phyloP scores from a whole-genome alignment of 2,113 vertebrate species.

The Rhinogobius similis region DNA sequence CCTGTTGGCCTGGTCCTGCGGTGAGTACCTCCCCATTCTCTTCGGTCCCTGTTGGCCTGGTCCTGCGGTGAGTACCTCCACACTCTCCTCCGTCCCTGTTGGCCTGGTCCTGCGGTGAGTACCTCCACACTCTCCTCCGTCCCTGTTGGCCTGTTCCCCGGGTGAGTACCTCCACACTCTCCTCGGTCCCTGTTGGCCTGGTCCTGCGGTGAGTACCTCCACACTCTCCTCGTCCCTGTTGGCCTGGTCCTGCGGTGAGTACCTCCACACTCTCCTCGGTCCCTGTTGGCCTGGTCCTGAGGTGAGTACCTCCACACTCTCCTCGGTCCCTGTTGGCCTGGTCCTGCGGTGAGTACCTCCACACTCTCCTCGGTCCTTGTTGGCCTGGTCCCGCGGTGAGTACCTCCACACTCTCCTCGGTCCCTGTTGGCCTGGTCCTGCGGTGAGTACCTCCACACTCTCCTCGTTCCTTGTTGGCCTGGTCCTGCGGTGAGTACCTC shows the following conservation, averaged over 20 bases:
- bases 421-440: constrained; percentile 27
- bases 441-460: constrained; percentile 53
- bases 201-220: constrained; percentile 64
- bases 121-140: not conserved
- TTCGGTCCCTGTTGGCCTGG: not conserved
- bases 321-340: not conserved
- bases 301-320: constrained; percentile 54
- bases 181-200: not conserved
- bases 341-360: constrained; percentile 64
- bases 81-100: not conserved
- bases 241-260: constrained; percentile 66
- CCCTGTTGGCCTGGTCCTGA: constrained; percentile 25
- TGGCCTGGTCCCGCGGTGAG: constrained; percentile 64
- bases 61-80: constrained; percentile 63
- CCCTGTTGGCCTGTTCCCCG: not conserved
- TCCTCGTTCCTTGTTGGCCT: not conserved
- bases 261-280: not conserved
- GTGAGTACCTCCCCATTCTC: constrained; percentile 47
- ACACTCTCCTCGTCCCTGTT: not conserved
- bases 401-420: not conserved
- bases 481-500: constrained; percentile 66
- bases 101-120: constrained; percentile 66
- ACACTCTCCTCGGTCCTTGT: not conserved
- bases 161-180: constrained; percentile 54
- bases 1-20: constrained; percentile 40